Evolutionary conservation across 2,888 invertebrate species (phyloP).

Genomic region (Salticus scenicus): DNA sequence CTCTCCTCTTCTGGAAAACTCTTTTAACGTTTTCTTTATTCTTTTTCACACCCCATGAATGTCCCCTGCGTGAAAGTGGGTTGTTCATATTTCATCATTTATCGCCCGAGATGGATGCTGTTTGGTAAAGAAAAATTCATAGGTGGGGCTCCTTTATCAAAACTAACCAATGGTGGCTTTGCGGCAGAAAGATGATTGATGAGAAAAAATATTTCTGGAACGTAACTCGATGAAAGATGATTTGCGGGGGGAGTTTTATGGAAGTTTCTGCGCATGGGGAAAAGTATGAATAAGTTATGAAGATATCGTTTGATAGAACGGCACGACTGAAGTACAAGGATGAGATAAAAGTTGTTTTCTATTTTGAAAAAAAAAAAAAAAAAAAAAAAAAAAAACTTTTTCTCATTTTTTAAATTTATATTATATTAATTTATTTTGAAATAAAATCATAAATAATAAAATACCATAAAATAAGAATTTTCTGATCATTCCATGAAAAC

Average conservation of each 20-base stretch:
- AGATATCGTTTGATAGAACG: background rate
- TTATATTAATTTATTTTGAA: no score
- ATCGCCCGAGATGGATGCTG: conserved; percentile 17
- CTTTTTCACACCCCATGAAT: conserved; percentile 67
- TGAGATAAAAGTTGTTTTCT: no score
- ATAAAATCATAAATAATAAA: no score
- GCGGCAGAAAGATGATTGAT: background rate
- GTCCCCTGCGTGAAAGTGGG: conserved; percentile 16
- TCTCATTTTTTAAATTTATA: no score
- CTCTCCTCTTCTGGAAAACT: conserved; percentile 49
- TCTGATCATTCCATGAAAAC: no score
- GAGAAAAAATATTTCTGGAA: background rate
- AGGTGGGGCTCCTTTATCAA: background rate
- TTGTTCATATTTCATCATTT: conserved; percentile 57
- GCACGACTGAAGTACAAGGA: no score
- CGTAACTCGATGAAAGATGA: background rate
- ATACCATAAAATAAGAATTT: no score
- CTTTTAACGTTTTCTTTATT: conserved; percentile 69
- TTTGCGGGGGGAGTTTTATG: background rate
- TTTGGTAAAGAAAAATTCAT: background rate
- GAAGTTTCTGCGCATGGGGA: background rate
- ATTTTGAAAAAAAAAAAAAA: no score
- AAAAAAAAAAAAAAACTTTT: no score
- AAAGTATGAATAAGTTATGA: background rate
- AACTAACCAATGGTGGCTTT: background rate